phyloP scores from a whole-genome alignment of 2,888 invertebrate genomes.

The Punctoribates punctum region DNA sequence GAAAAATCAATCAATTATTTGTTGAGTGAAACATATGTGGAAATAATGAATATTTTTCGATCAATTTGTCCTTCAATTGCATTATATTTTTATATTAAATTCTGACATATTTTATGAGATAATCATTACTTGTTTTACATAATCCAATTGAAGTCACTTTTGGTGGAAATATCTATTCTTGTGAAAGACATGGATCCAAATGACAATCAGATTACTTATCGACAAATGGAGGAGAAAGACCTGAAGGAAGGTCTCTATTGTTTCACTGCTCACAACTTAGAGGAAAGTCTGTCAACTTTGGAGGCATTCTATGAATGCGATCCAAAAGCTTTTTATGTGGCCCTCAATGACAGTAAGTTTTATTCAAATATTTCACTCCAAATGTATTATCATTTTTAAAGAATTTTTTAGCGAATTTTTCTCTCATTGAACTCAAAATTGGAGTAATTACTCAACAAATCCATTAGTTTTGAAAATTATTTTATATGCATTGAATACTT shows the following conservation, averaged over 20 bases:
- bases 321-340: constrained; percentile 39
- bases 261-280: constrained; percentile 16
- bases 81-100: neutral
- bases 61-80: neutral
- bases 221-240: constrained; percentile 36
- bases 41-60: neutral
- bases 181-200: constrained; percentile 13
- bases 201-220: neutral
- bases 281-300: constrained; percentile 37
- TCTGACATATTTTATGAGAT: neutral
- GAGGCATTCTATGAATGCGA: constrained; percentile 40
- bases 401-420: no score
- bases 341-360: constrained; percentile 32
- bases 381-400: no score
- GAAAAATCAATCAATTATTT: constrained; percentile 20
- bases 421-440: no score
- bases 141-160: neutral
- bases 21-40: neutral
- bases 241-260: constrained; percentile 10
- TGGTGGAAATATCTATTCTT: neutral
- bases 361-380: neutral
- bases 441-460: no score
- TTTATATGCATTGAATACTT: no score
- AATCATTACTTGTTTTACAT: neutral
- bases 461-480: no score